A percentile compares a stretch with the other conserved stretches of the same genome.
Conservation (phyloP, 2,113 vertebrate genomes). For the Oryzias curvinotus region DNA sequence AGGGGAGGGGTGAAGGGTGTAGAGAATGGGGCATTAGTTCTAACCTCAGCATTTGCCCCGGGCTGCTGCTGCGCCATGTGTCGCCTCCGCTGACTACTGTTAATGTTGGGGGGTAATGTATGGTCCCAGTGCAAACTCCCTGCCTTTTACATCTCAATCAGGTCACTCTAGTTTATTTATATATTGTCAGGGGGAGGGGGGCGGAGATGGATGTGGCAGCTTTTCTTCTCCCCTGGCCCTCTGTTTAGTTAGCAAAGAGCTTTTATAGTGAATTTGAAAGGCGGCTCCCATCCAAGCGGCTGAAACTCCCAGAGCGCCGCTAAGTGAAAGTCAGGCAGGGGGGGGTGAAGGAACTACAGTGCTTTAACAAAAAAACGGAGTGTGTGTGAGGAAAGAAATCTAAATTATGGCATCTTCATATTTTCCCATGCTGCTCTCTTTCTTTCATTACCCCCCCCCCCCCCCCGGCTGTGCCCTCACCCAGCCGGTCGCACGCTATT, state of each 20-base stretch:
- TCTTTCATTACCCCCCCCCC: slow-evolving; percentile 36
- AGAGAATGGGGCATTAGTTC: slow-evolving; percentile 63
- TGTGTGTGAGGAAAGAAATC: slow-evolving; percentile 29
- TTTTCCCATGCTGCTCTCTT: slow-evolving; percentile 47
- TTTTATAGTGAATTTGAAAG: slow-evolving; percentile 79
- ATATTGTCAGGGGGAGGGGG: slow-evolving; percentile 65
- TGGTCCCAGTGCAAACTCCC: slow-evolving; percentile 73
- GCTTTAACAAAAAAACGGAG: slow-evolving; percentile 63
- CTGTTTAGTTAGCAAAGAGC: slow-evolving; percentile 79
- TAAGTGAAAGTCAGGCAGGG: slow-evolving; percentile 56
- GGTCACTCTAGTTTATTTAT: slow-evolving; percentile 81
- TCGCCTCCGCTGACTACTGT: slow-evolving; percentile 70
- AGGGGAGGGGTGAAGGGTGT: slow-evolving; percentile 44
- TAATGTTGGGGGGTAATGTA: slow-evolving; percentile 74
- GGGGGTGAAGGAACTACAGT: slow-evolving; percentile 51
- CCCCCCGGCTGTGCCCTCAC: slow-evolving; percentile 50
- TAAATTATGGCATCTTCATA: slow-evolving; percentile 39
- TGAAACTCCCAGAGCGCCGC: slow-evolving; percentile 70
- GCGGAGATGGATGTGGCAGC: slow-evolving; percentile 68
- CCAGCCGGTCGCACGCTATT: slow-evolving; percentile 96
- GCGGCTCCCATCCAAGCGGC: slow-evolving; percentile 64
- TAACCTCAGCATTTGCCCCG: slow-evolving; percentile 56
- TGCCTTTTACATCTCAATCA: slow-evolving; percentile 79
- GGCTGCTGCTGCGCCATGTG: slow-evolving; percentile 55
- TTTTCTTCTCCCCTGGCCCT: slow-evolving; percentile 44